Evolutionary conservation across 1,140 invertebrate genomes (phyloP), one percentile per base, ranked within the genome.

Genomic region (Drosophila rhopaloa): DNA sequence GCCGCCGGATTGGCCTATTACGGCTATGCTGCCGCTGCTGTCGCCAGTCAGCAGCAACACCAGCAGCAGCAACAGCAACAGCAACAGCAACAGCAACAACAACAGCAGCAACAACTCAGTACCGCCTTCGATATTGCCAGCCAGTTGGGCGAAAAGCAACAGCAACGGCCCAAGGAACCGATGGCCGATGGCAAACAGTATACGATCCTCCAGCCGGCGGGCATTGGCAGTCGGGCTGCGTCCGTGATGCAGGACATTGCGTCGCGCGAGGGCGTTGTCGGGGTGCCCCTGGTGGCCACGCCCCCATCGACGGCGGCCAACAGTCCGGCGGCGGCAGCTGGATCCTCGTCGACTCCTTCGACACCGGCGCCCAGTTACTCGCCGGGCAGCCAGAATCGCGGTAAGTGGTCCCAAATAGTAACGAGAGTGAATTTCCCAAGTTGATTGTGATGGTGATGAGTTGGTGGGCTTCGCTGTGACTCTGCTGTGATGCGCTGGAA

Each of bases 161-260:
- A 32, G 5, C 29, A 32, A 7, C 43, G 8, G 35, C 47, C 51
- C 55, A 43, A 63, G 53, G 58, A 53, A 19, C 44, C 60, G 8
- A 44, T 55, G 53, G 65, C 56, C 37, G 71, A 81, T 62, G 72
- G 77, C 94, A 95, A 97, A 92, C 96, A 97, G 81, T 97, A 97
- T 81, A 97, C 96, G 13, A 96, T 97, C 53, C 93, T 97, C 14
- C 96, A 97, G 86, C 96, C 96, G 1, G 96, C 96, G 8, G 95
- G 95, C 13, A 94, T 95, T 0, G 95, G 96, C 3, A 97, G 96
- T 5, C 94, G 96, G 35, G 96, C 96, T 0, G 96, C 96, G 1
- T 96, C 95, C 16, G 96, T 96, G 0, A 94, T 97, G 51, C 96
- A 97, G 83, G 96, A 97, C 82, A 95, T 95, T 7, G 93, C 95